Evolutionary conservation across 37 sponge, comb jelly and placozoan species (phyloP).

Genomic region (Chondrilla cf. caribensis): DNA sequence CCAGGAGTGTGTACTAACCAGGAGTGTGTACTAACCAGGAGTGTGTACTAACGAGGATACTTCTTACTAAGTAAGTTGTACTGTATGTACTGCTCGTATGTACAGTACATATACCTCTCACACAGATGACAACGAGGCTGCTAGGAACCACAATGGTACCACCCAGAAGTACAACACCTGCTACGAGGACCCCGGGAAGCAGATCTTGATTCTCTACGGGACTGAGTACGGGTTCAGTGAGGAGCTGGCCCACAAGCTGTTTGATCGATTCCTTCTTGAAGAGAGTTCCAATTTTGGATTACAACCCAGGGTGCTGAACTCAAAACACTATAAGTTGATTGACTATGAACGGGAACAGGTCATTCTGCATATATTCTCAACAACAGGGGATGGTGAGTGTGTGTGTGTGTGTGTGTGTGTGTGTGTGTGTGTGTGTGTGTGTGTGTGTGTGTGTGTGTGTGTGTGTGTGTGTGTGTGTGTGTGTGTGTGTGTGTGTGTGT

Average conservation of each 20-base stretch:
- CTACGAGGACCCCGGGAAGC: slow-evolving; percentile 49
- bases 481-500: too few species aligned
- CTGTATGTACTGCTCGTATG: too few species aligned
- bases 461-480: too few species aligned
- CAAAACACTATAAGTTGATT: slow-evolving; percentile 42
- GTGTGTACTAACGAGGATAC: too few species aligned
- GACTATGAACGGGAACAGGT: slow-evolving; percentile 43
- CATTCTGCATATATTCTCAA: slow-evolving; percentile 51
- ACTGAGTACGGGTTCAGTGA: slow-evolving; percentile 66
- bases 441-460: too few species aligned
- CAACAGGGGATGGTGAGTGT: slow-evolving; percentile 58
- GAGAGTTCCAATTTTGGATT: slow-evolving; percentile 25
- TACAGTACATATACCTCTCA: too few species aligned
- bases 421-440: too few species aligned
- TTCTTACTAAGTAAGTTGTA: too few species aligned
- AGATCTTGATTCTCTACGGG: slow-evolving; percentile 51
- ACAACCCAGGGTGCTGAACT: slow-evolving; percentile 55
- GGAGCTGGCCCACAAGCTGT: slow-evolving; percentile 49
- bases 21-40: too few species aligned
- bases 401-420: neutral
- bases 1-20: too few species aligned
- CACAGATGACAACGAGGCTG: too few species aligned
- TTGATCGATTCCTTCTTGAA: slow-evolving; percentile 16
- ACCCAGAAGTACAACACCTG: slow-evolving; percentile 33
- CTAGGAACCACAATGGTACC: slow-evolving; percentile 1